A percentile compares a stretch with the other conserved stretches of the same genome.
Conservation (phyloP, 2,113 vertebrate genomes). For the zebrafish (Danio rerio) region DNA sequence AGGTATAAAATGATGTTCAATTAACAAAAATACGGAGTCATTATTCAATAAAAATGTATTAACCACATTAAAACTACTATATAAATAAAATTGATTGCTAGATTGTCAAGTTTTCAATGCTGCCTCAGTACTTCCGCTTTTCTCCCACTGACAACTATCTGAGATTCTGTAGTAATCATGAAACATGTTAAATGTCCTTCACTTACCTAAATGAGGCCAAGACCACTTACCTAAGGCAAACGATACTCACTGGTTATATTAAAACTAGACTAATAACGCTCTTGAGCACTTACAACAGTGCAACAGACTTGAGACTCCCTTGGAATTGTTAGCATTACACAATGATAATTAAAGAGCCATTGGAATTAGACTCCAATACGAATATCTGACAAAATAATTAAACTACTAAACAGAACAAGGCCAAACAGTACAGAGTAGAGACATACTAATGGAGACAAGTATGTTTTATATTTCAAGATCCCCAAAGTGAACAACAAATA, state of each 20-base stretch:
- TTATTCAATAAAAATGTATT: neutral
- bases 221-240: neutral
- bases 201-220: neutral
- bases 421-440: neutral
- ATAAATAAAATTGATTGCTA: neutral
- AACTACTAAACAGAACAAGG: neutral
- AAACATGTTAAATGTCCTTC: neutral
- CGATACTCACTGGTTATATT: neutral
- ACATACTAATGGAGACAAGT: neutral
- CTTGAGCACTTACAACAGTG: neutral
- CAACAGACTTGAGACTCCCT: neutral
- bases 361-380: neutral
- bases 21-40: neutral
- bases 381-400: neutral
- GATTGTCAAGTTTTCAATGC: neutral
- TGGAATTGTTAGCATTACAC: neutral
- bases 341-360: neutral
- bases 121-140: neutral
- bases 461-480: neutral
- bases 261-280: neutral
- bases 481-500: too few species aligned
- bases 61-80: neutral
- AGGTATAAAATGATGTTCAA: neutral
- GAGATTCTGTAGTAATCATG: neutral
- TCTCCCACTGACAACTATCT: conserved; percentile 12